These are phyloP conservation scores for Rhabdomys dilectus DNA, from an alignment of 2,113 vertebrate genomes.

Conservation along the genomic window DNA sequence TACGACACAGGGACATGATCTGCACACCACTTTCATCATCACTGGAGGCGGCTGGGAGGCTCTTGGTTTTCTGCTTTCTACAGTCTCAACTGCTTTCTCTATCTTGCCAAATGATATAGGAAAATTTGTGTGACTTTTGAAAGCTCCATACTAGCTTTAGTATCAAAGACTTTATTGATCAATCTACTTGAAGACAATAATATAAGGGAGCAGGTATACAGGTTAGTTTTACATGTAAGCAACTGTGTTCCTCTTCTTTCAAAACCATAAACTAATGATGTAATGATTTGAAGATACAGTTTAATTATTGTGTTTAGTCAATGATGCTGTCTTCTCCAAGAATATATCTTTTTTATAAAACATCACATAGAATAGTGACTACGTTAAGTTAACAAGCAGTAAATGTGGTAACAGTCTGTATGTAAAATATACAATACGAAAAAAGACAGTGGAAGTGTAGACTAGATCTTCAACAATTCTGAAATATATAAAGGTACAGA, in stretches of 20 bases:
- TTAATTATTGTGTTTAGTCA: background rate
- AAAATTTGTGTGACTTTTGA: background rate
- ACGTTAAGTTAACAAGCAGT: background rate
- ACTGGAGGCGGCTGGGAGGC: background rate
- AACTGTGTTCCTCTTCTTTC: background rate
- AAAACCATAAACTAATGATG: background rate
- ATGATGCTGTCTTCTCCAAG: background rate
- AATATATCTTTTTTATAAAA: background rate
- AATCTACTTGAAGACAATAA: background rate
- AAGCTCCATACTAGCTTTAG: constrained; percentile 1
- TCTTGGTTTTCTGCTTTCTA: background rate
- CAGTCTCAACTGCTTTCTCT: background rate
- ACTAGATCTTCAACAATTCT: background rate
- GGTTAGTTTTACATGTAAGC: background rate
- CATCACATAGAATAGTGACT: background rate
- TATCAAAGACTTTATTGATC: background rate
- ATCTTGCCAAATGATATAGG: background rate
- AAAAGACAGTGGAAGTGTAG: background rate
- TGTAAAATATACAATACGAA: background rate
- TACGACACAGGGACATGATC: background rate
- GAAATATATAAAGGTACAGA: background rate
- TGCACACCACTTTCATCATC: background rate
- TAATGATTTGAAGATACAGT: background rate
- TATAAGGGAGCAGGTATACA: background rate
- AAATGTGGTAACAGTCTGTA: background rate